phyloP scores from a whole-genome alignment of 2,888 invertebrate species.

The Ctena decussata region DNA sequence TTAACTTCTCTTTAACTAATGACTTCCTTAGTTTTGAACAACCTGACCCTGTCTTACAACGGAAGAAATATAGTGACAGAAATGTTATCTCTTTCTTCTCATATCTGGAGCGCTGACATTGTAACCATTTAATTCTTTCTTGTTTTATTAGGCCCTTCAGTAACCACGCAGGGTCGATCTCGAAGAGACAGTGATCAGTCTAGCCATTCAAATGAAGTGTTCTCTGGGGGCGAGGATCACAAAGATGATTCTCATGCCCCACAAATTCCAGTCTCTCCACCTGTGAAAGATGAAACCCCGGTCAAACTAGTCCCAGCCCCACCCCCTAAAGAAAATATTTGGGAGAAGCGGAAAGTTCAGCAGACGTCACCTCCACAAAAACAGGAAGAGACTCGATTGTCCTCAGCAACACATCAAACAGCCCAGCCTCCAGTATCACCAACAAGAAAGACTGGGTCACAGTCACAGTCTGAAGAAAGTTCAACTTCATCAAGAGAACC shows the following conservation, averaged over 20 bases:
- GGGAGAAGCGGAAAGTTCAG: slow-evolving; percentile 78
- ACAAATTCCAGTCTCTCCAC: slow-evolving; percentile 50
- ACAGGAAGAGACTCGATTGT: slow-evolving; percentile 14
- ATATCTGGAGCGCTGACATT: too few species aligned
- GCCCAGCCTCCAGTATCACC: slow-evolving; percentile 19
- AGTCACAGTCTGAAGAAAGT: not conserved
- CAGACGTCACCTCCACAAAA: slow-evolving; percentile 43
- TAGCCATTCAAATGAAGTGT: slow-evolving; percentile 70
- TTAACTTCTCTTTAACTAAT: too few species aligned
- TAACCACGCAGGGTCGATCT: slow-evolving; percentile 60
- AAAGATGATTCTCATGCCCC: slow-evolving; percentile 61
- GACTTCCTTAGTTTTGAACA: too few species aligned
- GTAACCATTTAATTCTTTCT: not conserved
- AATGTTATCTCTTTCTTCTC: too few species aligned
- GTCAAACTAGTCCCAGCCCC: slow-evolving; percentile 84
- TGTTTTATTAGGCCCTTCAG: slow-evolving; percentile 32
- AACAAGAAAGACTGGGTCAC: slow-evolving; percentile 16
- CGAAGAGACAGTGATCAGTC: slow-evolving; percentile 77
- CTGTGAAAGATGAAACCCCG: slow-evolving; percentile 68
- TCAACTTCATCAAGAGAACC: slow-evolving; percentile 21
- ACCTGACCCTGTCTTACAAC: too few species aligned
- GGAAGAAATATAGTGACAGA: too few species aligned
- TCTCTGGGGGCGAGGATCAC: slow-evolving; percentile 65
- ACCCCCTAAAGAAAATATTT: slow-evolving; percentile 84
- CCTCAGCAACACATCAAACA: slow-evolving; percentile 3